Conservation (phyloP, 1,140 invertebrate species). For the Temnothorax longispinosus region DNA sequence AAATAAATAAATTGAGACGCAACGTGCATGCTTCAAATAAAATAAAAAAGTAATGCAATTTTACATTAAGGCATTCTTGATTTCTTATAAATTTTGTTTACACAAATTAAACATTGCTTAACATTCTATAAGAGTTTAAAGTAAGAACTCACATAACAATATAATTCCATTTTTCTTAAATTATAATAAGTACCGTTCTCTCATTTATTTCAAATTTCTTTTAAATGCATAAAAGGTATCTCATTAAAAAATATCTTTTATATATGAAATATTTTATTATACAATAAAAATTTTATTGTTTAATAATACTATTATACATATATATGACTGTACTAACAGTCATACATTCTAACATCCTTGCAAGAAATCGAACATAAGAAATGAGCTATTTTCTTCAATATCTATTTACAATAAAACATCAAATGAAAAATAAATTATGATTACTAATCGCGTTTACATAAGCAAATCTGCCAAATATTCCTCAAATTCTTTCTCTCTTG, state of each 20-base stretch:
- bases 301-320: neutral
- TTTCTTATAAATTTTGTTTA: neutral
- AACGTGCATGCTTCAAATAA: neutral
- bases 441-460: slow-evolving; percentile 81
- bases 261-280: slow-evolving; percentile 15
- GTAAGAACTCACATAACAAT: neutral
- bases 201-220: neutral
- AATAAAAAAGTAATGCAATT: neutral
- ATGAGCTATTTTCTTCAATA: neutral
- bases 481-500: slow-evolving; percentile 88
- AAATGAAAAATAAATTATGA: neutral
- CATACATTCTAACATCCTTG: neutral
- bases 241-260: neutral
- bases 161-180: no score
- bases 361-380: neutral
- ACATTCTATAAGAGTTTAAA: no score
- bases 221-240: neutral
- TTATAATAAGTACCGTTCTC: no score
- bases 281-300: neutral
- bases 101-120: no score
- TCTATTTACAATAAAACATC: slow-evolving; percentile 11
- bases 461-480: slow-evolving; percentile 89
- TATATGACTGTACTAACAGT: neutral
- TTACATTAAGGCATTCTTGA: neutral
- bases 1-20: neutral